These are phyloP conservation scores for Peromyscus melanophrys DNA, from an alignment of 2,797 vertebrate species.

Conservation along the genomic window DNA sequence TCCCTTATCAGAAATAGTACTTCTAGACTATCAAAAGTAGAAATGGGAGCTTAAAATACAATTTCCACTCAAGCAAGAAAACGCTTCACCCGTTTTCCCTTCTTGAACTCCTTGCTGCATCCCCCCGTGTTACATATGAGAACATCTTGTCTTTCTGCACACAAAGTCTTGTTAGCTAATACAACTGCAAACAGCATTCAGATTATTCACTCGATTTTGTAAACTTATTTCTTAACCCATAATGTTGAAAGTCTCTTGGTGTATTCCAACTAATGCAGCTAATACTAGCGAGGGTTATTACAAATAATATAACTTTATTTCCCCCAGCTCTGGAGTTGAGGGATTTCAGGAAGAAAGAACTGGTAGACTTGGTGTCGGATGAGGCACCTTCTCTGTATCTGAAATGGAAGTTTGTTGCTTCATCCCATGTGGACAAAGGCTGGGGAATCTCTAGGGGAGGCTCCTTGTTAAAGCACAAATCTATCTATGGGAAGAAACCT, in stretches of 20 bases:
- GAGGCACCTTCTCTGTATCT: not conserved
- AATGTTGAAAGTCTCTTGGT: conserved; percentile 45
- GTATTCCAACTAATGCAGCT: not conserved
- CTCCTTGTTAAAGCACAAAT: not conserved
- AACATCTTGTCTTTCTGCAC: conserved; percentile 26
- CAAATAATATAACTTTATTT: not conserved
- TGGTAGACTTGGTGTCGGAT: not conserved
- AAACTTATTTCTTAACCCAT: conserved; percentile 76
- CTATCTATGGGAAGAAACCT: not conserved
- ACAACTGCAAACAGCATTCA: conserved; percentile 38
- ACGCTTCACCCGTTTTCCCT: conserved; percentile 5
- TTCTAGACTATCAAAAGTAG: conserved; percentile 68
- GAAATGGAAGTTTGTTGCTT: not conserved
- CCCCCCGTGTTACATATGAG: not conserved
- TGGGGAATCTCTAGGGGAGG: not conserved
- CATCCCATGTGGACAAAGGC: not conserved
- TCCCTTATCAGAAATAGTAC: conserved; percentile 79
- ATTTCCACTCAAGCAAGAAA: conserved; percentile 65
- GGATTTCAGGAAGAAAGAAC: not conserved
- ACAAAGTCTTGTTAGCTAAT: conserved; percentile 33
- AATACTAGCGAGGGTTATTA: not conserved
- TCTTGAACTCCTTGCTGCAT: conserved; percentile 1
- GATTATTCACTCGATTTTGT: conserved; percentile 42
- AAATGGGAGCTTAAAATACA: conserved; percentile 71
- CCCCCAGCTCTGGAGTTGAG: not conserved